Evolutionary conservation across 2,888 invertebrate genomes (phyloP).

Genomic region (Amblyteles armatorius): DNA sequence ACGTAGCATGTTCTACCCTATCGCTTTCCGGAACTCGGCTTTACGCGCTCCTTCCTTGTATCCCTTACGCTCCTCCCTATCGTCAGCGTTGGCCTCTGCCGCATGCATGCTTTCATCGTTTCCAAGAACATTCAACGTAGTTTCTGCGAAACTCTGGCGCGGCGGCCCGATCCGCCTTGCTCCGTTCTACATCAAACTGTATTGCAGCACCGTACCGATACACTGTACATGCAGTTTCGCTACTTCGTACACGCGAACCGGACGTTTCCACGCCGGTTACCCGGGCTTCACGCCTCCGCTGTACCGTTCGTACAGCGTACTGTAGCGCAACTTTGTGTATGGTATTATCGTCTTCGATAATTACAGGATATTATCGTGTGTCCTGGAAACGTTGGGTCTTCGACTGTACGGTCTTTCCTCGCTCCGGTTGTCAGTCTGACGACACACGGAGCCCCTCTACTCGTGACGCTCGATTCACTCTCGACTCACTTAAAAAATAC

Average conservation of each 20-base stretch:
- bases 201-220: conserved; percentile 48
- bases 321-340: conserved; percentile 14
- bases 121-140: conserved; percentile 46
- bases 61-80: conserved; percentile 19
- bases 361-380: conserved; percentile 33
- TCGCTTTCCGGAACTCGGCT: conserved; percentile 72
- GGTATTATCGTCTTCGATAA: conserved; percentile 26
- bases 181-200: conserved; percentile 46
- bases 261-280: conserved; percentile 36
- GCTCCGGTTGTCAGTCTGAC: background rate
- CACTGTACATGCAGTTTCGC: conserved; percentile 27
- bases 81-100: conserved; percentile 23
- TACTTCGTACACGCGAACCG: conserved; percentile 57
- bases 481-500: background rate
- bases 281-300: conserved; percentile 17
- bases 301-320: conserved; percentile 18
- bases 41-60: conserved; percentile 75
- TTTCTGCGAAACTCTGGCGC: conserved; percentile 55
- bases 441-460: background rate
- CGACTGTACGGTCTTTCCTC: background rate
- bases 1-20: conserved; percentile 1
- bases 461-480: background rate
- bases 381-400: background rate
- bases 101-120: conserved; percentile 53
- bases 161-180: conserved; percentile 39